Evolutionary conservation across 2,888 invertebrate species (phyloP), one percentile per base, ranked within the genome.

Genomic region (Nymphalis urticae): DNA sequence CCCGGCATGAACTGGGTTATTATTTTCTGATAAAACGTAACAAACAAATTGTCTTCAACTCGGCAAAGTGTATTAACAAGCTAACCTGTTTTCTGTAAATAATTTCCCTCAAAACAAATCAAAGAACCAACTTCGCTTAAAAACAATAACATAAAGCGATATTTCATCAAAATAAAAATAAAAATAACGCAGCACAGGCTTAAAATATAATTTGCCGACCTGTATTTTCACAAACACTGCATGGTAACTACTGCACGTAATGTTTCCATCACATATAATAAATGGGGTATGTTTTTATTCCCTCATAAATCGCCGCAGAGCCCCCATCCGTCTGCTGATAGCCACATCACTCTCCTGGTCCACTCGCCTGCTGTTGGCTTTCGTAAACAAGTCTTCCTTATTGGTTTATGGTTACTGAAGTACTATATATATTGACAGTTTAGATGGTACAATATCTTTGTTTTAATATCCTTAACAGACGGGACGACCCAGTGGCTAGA

Each of bases 281-380:
- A 58, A 64, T 51, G 50, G 59, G 13, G 27, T 48, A 58, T 62
- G 16, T 48, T 58, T 62, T 48, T 53, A 48, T 62, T 56, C 59
- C 42, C 53, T 82, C 82, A 86, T 87, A 87, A 87, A 87, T 87
- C 81, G 76, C 72, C 71, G 73, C 70, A 72, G 77, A 79, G 79
- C 81, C 80, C 75, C 83, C 82, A 86, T 87, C 84, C 79, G 84
- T 87, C 85, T 72, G 68, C 78, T 78, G 82, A 84, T 85, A 82
- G 82, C 86, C 83, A 60, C 60, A 65, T 60, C 47, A 17, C 60
- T 61, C 66, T 53, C 32, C 42, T 42, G 36, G 19, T 50, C 17
- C 50, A 19, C 56, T 32, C 56, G 32, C 32, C 32, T 17, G 32
- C 8, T 32, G 56, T 27, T 50, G 17, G 50, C 17, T 50, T 19